Conservation (phyloP, 2,113 vertebrate species). For the Zosterops borbonicus region DNA sequence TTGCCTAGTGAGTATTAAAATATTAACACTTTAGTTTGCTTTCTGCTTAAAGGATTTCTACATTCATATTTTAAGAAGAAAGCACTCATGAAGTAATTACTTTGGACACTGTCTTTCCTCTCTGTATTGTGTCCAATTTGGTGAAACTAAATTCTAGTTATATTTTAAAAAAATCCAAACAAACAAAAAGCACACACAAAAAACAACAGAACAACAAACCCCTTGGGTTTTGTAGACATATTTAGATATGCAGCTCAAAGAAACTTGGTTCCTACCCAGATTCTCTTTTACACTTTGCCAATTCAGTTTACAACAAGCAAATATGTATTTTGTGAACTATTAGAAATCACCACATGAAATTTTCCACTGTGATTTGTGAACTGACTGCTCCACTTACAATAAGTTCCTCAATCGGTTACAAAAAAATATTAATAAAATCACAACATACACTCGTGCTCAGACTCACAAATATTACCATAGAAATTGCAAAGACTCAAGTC, state of each 20-base stretch:
- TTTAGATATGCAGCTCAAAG: not conserved
- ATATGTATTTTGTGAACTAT: not conserved
- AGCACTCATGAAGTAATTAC: not conserved
- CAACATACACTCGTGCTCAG: not conserved
- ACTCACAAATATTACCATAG: not conserved
- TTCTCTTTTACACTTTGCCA: not conserved
- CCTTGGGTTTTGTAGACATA: not conserved
- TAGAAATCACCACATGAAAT: not conserved
- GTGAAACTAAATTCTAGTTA: not conserved
- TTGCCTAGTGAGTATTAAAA: not conserved
- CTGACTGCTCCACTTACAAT: not conserved
- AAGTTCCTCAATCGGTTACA: not conserved
- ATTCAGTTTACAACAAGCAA: not conserved
- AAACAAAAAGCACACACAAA: not conserved
- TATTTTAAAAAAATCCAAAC: rapidly evolving
- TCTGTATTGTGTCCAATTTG: not conserved
- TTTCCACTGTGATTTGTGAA: not conserved
- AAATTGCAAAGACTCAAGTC: not conserved
- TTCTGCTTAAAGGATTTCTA: not conserved
- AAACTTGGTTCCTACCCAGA: not conserved
- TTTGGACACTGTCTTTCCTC: not conserved
- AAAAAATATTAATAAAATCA: not conserved
- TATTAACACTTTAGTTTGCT: not conserved
- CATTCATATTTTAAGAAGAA: not conserved
- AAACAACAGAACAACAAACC: not conserved